Conservation (phyloP, 2,888 invertebrate genomes). For the Folsomia candida region DNA sequence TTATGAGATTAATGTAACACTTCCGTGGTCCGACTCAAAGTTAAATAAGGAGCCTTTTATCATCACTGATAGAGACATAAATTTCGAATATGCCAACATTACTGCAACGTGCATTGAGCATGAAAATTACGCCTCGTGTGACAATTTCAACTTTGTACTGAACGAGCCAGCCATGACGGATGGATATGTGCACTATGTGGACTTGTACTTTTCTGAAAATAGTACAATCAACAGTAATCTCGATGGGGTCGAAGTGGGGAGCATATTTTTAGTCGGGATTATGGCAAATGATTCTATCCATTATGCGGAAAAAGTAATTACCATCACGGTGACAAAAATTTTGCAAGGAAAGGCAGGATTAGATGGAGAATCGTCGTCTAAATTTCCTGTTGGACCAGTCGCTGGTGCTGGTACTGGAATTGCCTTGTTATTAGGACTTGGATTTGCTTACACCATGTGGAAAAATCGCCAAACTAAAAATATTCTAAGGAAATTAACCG, state of each 20-base stretch:
- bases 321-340: background rate
- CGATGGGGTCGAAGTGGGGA: background rate
- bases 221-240: background rate
- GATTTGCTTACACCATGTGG: constrained; percentile 12
- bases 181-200: background rate
- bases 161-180: background rate
- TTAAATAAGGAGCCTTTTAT: constrained; percentile 6
- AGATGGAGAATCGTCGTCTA: background rate
- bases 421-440: background rate
- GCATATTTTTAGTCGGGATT: constrained; percentile 1
- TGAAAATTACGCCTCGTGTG: background rate
- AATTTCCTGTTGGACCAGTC: constrained; percentile 12
- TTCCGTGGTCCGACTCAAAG: background rate
- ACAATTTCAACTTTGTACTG: background rate
- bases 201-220: background rate
- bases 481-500: constrained; percentile 32
- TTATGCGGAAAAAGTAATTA: background rate
- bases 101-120: constrained; percentile 5
- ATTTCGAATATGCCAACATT: constrained; percentile 19
- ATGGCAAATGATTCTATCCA: constrained; percentile 14
- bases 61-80: constrained; percentile 32
- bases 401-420: constrained; percentile 1
- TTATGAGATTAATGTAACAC: constrained; percentile 1
- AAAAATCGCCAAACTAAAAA: constrained; percentile 25
- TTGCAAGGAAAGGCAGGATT: background rate